Evolutionary conservation across 2,888 invertebrate species (phyloP), one percentile per base, ranked within the genome.

Genomic region (Stenodema calcarata): DNA sequence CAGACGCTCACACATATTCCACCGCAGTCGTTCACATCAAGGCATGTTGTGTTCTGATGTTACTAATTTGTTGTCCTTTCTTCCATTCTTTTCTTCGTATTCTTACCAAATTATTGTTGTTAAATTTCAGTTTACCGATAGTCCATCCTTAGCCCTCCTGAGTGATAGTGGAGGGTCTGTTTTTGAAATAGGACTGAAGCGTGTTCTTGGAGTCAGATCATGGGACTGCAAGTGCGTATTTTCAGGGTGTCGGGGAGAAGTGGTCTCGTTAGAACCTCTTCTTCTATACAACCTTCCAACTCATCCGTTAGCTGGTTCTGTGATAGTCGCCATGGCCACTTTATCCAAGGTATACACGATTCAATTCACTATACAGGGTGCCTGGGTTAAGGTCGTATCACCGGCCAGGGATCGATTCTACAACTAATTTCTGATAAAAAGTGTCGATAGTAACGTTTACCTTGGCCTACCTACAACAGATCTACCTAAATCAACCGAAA

Each of bases 181-280:
- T 0, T 99, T 98, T 94, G 95, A 98, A 89, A 92, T 99, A 50
- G 96, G 95, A 90, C 98, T 98, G 90, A 96, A 96, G 69, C 93
- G 98, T 87, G 94, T 96, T 14, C 93, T 98, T 89, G 98, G 98
- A 16, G 95, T 97, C 50, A 93, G 98, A 70, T 95, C 96, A 0
- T 97, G 96, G 91, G 95, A 97, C 88, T 96, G 97, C 0, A 95
- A 97, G 83, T 99, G 99, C 91, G 92, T 99, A 18, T 99, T 99
- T 91, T 98, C 99, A 47, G 99, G 99, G 44, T 98, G 98, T 85
- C 94, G 98, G 86, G 99, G 99, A 0, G 99, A 99, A 93, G 97
- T 97, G 75, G 95, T 95, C 90, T 93, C 93, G 14, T 92, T 96
- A 88, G 95, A 95, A 90, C 95, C 95, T 0, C 91, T 96, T 78